phyloP scores from a whole-genome alignment of 2,113 vertebrate species.

The Protobothrops mucrosquamatus region DNA sequence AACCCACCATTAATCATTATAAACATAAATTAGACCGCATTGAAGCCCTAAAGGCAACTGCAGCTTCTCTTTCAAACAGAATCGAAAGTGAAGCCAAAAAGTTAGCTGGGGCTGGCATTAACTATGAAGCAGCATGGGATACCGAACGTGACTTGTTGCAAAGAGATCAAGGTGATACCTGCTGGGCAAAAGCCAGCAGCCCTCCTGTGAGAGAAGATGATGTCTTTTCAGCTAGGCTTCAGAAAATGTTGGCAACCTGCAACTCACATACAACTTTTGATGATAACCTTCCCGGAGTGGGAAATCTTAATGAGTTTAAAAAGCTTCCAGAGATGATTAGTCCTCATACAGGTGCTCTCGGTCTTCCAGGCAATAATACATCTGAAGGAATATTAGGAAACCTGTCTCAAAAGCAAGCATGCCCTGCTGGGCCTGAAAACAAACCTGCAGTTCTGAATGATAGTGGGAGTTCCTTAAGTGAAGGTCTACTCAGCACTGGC shows the following conservation, averaged over 20 bases:
- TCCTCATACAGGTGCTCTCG: conserved; percentile 60
- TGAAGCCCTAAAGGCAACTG: conserved; percentile 90
- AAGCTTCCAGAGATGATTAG: conserved; percentile 70
- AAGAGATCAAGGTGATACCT: conserved; percentile 55
- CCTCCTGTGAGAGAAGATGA: conserved; percentile 78
- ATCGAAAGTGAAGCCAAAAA: conserved; percentile 91
- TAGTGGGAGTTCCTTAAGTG: conserved; percentile 87
- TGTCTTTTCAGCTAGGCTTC: conserved; percentile 72
- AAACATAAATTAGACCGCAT: conserved; percentile 81
- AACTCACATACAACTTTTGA: conserved; percentile 75
- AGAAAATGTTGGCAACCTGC: conserved; percentile 75
- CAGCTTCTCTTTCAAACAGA: conserved; percentile 87
- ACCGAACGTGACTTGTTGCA: conserved; percentile 59
- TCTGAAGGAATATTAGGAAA: conserved; percentile 61
- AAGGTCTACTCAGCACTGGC: conserved; percentile 87
- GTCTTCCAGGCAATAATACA: conserved; percentile 52
- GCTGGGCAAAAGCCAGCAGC: conserved; percentile 72
- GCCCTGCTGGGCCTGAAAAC: conserved; percentile 48
- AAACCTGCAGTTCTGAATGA: conserved; percentile 55
- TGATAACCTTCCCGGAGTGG: conserved; percentile 78
- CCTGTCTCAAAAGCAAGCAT: conserved; percentile 53
- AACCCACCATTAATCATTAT: conserved; percentile 65
- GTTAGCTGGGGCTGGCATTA: conserved; percentile 80
- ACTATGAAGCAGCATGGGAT: conserved; percentile 70
- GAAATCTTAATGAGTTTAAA: conserved; percentile 78